A percentile compares a stretch with the other conserved stretches of the same genome.
phyloP scores from a whole-genome alignment of 2,113 vertebrate species.

The Chiloscyllium plagiosum region DNA sequence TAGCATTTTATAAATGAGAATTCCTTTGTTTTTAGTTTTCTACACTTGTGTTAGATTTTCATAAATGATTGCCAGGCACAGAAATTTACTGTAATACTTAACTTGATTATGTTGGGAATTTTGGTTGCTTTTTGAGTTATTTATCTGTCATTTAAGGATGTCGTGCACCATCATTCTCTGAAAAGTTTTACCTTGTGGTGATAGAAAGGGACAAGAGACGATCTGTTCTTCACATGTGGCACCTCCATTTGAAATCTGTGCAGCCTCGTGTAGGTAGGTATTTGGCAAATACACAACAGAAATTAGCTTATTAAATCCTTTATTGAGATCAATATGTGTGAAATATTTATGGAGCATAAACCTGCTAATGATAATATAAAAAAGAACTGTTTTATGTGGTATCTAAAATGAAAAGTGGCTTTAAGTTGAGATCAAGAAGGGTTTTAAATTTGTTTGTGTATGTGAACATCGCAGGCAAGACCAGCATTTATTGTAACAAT shows the following conservation, averaged over 20 bases:
- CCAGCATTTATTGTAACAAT: too few species aligned
- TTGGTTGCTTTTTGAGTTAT: conserved; percentile 40
- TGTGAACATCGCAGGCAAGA: too few species aligned
- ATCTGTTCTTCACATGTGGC: conserved; percentile 96
- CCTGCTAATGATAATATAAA: too few species aligned
- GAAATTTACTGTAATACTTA: neutral
- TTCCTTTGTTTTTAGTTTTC: neutral
- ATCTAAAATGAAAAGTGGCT: neutral
- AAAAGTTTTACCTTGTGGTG: conserved; percentile 95
- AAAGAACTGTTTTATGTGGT: neutral
- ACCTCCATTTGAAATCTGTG: conserved; percentile 89
- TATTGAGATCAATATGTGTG: neutral
- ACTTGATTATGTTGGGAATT: neutral
- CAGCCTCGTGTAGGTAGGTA: conserved; percentile 86
- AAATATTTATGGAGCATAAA: neutral
- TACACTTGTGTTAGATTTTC: neutral
- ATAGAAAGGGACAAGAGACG: conserved; percentile 85
- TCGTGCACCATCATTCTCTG: conserved; percentile 86
- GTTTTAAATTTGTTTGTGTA: neutral
- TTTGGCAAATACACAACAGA: neutral
- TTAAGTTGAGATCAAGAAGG: neutral
- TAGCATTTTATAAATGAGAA: neutral
- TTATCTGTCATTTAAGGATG: conserved; percentile 59
- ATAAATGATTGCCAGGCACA: neutral
- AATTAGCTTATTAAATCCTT: neutral